Conservation (phyloP, 2,888 invertebrate genomes). For the Drosophila birchii region DNA sequence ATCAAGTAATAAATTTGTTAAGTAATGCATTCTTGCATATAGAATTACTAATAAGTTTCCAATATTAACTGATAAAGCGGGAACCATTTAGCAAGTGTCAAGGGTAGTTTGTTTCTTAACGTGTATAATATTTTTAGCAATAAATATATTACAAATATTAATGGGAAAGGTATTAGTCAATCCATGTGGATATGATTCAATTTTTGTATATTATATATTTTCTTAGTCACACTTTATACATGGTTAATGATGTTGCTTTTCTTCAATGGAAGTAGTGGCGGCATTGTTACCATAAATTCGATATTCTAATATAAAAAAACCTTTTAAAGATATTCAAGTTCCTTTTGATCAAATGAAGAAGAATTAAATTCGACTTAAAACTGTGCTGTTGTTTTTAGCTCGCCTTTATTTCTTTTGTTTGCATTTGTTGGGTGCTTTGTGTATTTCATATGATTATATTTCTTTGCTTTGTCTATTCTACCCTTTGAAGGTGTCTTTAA, state of each 20-base stretch:
- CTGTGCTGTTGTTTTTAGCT: not conserved
- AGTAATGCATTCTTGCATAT: not conserved
- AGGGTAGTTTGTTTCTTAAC: too few species aligned
- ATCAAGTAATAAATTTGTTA: not conserved
- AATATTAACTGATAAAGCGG: not conserved
- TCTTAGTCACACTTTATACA: not conserved
- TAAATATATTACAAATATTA: not conserved
- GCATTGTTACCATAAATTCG: not conserved
- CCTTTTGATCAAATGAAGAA: not conserved
- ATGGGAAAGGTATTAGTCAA: constrained; percentile 1
- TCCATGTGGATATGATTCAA: not conserved
- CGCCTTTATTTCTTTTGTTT: not conserved
- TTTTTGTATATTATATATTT: not conserved
- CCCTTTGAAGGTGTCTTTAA: constrained; percentile 21
- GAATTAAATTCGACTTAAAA: not conserved
- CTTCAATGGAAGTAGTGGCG: not conserved
- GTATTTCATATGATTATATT: not conserved
- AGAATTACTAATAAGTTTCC: not conserved
- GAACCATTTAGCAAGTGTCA: not conserved
- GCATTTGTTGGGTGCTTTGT: not conserved
- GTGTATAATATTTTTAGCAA: not conserved
- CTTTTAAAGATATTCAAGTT: not conserved
- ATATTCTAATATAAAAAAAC: not conserved
- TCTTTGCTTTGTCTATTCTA: constrained; percentile 25
- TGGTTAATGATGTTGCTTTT: not conserved